Conservation (phyloP, 2,797 vertebrate genomes). For the Enteromius thamalakanensis region DNA sequence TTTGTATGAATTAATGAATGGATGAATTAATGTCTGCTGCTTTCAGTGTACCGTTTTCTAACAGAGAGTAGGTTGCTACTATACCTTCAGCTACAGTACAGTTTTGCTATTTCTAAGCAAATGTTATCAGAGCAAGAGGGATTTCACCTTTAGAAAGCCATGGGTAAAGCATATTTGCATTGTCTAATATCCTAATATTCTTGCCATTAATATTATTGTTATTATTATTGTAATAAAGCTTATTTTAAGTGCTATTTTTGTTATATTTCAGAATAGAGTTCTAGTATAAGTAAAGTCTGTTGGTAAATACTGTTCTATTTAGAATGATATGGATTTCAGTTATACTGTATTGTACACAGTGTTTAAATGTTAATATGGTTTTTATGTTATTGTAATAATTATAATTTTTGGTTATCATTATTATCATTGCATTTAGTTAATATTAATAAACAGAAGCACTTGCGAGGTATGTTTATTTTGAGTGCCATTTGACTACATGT, state of each 20-base stretch:
- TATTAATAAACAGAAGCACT: conserved; percentile 91
- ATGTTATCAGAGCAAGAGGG: conserved; percentile 72
- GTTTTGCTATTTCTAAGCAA: conserved; percentile 68
- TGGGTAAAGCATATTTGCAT: conserved; percentile 76
- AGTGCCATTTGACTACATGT: conserved; percentile 86
- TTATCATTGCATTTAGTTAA: conserved; percentile 92
- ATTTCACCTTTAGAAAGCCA: conserved; percentile 74
- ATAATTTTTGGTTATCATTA: conserved; percentile 85
- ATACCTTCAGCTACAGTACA: conserved; percentile 66
- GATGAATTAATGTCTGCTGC: conserved; percentile 74
- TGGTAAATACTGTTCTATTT: conserved; percentile 99
- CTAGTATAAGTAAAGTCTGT: conserved; percentile 90
- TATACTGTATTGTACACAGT: conserved; percentile 95
- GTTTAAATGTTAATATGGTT: conserved; percentile 96
- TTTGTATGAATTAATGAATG: conserved; percentile 66
- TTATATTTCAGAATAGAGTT: conserved; percentile 99
- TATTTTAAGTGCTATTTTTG: conserved; percentile 98
- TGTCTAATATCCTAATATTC: conserved; percentile 83
- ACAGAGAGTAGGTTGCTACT: conserved; percentile 74
- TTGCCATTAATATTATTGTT: conserved; percentile 67
- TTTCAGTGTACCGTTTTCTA: conserved; percentile 80
- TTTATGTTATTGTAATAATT: conserved; percentile 89
- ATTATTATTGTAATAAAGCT: conserved; percentile 75
- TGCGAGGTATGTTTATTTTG: conserved; percentile 84
- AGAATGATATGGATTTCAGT: conserved; percentile 92